These are phyloP conservation scores for Rotaria magnacalcarata DNA, from an alignment of 2,888 invertebrate genomes.

Conservation along the genomic window DNA sequence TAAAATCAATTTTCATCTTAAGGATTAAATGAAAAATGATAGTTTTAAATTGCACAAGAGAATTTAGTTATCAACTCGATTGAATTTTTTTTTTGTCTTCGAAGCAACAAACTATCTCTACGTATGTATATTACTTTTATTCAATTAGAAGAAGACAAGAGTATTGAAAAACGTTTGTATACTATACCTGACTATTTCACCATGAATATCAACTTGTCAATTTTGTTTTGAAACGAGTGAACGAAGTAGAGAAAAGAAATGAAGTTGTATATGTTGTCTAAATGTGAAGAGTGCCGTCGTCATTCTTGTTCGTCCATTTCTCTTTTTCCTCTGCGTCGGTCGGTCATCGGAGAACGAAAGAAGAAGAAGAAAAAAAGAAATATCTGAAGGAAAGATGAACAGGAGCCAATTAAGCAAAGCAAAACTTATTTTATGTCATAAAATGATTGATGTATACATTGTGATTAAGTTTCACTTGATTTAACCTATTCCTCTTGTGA, in stretches of 20 bases:
- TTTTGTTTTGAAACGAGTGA: background rate
- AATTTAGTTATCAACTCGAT: no score
- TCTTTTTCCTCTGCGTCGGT: background rate
- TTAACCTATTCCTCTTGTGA: background rate
- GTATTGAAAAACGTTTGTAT: background rate
- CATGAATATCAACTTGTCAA: background rate
- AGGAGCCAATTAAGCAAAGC: background rate
- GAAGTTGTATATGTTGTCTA: background rate
- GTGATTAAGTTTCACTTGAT: background rate
- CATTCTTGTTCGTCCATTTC: background rate
- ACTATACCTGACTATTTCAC: background rate
- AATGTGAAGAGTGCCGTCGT: background rate
- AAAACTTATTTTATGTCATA: constrained; percentile 3
- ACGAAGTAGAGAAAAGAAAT: background rate
- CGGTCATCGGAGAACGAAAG: constrained; percentile 3
- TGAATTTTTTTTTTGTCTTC: no score
- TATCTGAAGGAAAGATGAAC: background rate
- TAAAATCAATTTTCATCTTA: background rate
- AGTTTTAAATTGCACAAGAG: no score
- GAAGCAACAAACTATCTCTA: no score
- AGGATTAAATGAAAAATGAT: no score
- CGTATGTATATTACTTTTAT: no score
- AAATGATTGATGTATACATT: constrained; percentile 1
- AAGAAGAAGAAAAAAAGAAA: background rate
- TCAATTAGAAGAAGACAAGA: no score